Conservation (phyloP, 2,888 invertebrate species). For the Ametastegia equiseti region DNA sequence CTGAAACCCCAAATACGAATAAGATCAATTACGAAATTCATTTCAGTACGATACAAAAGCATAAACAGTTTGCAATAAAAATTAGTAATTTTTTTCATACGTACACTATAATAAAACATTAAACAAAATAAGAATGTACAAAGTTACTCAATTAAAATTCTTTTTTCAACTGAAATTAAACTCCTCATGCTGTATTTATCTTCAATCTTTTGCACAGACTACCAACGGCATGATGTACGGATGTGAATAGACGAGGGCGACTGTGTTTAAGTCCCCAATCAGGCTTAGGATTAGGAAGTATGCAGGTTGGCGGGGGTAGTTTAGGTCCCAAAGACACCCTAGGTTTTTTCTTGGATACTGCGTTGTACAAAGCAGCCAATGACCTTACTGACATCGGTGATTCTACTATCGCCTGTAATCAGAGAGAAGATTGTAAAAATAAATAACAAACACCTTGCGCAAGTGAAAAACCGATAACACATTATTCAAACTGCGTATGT, state of each 20-base stretch:
- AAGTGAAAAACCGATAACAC: not conserved
- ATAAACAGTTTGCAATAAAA: slow-evolving; percentile 63
- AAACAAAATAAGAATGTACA: slow-evolving; percentile 65
- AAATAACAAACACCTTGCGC: not conserved
- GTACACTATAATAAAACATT: slow-evolving; percentile 55
- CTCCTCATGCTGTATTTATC: slow-evolving; percentile 50
- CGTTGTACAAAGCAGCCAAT: not conserved
- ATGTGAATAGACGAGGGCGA: slow-evolving; percentile 59
- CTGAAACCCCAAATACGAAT: not conserved
- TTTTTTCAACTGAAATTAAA: slow-evolving; percentile 10
- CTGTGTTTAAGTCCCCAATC: slow-evolving; percentile 62
- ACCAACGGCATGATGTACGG: slow-evolving; percentile 57
- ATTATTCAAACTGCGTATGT: slow-evolving; percentile 8
- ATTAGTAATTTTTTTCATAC: slow-evolving; percentile 61
- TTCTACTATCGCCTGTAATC: slow-evolving; percentile 28
- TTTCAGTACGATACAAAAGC: slow-evolving; percentile 49
- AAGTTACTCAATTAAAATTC: slow-evolving; percentile 25
- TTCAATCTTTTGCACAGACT: slow-evolving; percentile 56
- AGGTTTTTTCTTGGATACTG: slow-evolving; percentile 12
- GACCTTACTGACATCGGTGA: not conserved
- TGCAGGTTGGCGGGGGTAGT: not conserved
- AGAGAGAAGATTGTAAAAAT: not conserved
- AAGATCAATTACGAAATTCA: slow-evolving; percentile 68
- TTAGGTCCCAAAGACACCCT: not conserved
- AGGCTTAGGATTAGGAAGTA: slow-evolving; percentile 62